Evolutionary conservation across 2,888 invertebrate genomes (phyloP).

Genomic region (Actias luna): DNA sequence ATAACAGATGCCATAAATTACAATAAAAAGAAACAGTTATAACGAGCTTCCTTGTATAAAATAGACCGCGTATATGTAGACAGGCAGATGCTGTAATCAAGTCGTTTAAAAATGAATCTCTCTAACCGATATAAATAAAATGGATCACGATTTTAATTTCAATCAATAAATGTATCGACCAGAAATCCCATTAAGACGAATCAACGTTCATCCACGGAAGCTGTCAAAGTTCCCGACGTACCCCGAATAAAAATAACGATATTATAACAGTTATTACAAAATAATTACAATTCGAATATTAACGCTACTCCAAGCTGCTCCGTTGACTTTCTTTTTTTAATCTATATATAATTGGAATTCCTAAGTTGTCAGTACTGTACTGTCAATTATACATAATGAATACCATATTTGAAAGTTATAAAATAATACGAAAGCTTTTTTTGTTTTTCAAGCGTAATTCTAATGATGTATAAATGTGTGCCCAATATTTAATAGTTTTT

Average conservation of each 20-base stretch:
- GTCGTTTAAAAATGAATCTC: background rate
- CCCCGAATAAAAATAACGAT: background rate
- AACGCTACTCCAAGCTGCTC: background rate
- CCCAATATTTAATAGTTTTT: too few species aligned
- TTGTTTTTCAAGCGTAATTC: too few species aligned
- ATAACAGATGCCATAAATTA: background rate
- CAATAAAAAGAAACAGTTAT: background rate
- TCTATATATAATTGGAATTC: background rate
- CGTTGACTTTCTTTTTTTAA: background rate
- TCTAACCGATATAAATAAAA: background rate
- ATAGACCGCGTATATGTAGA: background rate
- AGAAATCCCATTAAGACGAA: background rate
- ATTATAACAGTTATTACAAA: conserved; percentile 5
- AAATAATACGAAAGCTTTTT: too few species aligned
- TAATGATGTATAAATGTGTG: too few species aligned
- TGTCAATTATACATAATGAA: too few species aligned
- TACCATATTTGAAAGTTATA: too few species aligned
- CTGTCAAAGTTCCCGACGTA: conserved; percentile 4
- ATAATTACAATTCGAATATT: background rate
- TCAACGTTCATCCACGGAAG: background rate
- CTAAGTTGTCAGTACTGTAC: background rate
- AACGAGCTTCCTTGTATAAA: background rate
- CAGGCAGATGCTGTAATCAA: background rate
- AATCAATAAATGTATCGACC: background rate
- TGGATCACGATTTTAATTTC: background rate